These are phyloP conservation scores for Hetaerina titia DNA, from an alignment of 2,888 invertebrate species.

Conservation along the genomic window DNA sequence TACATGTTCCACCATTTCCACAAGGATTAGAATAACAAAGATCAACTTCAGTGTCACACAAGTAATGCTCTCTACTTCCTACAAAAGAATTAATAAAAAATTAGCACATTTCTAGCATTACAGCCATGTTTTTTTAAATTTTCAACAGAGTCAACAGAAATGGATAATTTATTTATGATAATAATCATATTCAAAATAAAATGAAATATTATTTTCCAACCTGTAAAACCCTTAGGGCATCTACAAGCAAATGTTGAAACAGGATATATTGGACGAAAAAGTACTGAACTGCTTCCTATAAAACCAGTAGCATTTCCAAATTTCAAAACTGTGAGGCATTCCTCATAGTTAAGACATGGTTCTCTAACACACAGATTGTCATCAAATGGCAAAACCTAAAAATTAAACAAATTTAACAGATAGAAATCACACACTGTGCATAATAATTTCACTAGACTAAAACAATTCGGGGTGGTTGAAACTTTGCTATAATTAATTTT, in stretches of 20 bases:
- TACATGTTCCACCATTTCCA: conserved; percentile 90
- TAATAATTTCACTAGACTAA: too few species aligned
- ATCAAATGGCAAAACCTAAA: conserved; percentile 93
- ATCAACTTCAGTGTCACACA: conserved; percentile 98
- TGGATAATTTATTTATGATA: neutral
- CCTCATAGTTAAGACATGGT: conserved; percentile 96
- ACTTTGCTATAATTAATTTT: too few species aligned
- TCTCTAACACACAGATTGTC: conserved; percentile 97
- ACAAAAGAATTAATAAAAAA: conserved; percentile 70
- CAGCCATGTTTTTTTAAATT: too few species aligned
- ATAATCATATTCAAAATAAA: neutral
- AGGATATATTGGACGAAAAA: conserved; percentile 96
- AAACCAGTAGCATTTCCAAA: conserved; percentile 96
- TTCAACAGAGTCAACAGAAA: neutral
- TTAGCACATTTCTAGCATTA: neutral
- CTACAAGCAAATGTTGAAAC: conserved; percentile 95
- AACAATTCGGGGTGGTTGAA: too few species aligned
- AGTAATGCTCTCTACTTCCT: conserved; percentile 92
- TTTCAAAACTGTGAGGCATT: conserved; percentile 93
- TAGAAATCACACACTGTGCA: too few species aligned
- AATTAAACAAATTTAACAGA: conserved; percentile 44
- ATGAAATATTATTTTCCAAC: conserved; percentile 76
- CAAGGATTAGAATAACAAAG: conserved; percentile 98
- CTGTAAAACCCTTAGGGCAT: conserved; percentile 95
- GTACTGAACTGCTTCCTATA: conserved; percentile 91